These are phyloP conservation scores for Xenotilapia flavipinnis DNA, from an alignment of 2,113 vertebrate species.

Conservation along the genomic window DNA sequence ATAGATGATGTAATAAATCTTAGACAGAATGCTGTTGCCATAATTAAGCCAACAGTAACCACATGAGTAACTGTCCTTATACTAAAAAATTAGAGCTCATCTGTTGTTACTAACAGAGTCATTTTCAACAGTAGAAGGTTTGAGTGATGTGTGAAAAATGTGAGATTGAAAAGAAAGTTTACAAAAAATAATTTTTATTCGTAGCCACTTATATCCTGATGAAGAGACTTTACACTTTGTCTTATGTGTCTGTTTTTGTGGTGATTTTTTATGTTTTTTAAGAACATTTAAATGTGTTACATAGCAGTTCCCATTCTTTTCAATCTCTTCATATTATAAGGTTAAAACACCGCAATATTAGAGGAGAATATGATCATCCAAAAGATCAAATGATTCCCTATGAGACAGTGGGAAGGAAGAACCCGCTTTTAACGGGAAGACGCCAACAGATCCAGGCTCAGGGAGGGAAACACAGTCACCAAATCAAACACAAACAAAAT, in stretches of 20 bases:
- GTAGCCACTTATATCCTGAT: not conserved
- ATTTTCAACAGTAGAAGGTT: not conserved
- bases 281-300: not conserved
- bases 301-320: not conserved
- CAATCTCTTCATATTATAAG: not conserved
- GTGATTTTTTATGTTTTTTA: not conserved
- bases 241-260: rapidly evolving
- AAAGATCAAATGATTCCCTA: not conserved
- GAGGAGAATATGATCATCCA: not conserved
- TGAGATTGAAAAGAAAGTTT: not conserved
- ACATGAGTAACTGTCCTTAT: not conserved
- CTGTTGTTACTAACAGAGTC: not conserved
- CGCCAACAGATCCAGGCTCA: not conserved
- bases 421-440: not conserved
- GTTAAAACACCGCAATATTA: not conserved
- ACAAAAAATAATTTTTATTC: not conserved
- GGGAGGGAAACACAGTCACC: not conserved
- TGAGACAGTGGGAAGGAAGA: not conserved
- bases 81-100: not conserved
- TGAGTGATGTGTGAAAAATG: rapidly evolving
- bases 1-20: not conserved
- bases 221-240: not conserved
- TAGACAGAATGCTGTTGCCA: not conserved
- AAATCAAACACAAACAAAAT: not conserved
- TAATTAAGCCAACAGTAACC: not conserved